These are phyloP conservation scores for Chirona hameri DNA, from an alignment of 2,888 invertebrate species.

Conservation along the genomic window DNA sequence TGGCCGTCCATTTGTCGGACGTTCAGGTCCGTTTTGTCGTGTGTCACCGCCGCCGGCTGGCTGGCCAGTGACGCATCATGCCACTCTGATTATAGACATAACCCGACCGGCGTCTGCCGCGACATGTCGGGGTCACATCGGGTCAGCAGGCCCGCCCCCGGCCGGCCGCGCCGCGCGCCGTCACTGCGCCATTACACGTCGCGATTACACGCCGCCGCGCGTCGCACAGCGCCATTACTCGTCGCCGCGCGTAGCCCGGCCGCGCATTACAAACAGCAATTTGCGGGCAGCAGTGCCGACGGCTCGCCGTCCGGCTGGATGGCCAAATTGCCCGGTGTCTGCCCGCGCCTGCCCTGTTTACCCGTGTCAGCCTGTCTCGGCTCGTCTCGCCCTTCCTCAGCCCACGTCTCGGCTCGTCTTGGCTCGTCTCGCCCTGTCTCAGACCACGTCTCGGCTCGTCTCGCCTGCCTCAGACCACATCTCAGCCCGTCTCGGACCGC, in stretches of 20 bases:
- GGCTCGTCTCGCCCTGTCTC: no score
- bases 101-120: neutral
- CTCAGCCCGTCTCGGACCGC: no score
- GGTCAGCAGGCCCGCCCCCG: neutral
- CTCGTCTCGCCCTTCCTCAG: no score
- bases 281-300: neutral
- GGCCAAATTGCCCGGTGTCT: neutral
- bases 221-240: neutral
- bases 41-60: no score
- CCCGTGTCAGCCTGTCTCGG: no score
- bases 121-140: neutral
- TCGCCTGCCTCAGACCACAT: no score
- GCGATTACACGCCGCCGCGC: neutral
- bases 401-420: no score
- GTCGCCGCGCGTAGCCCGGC: neutral
- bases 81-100: neutral
- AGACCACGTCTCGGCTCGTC: no score
- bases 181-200: neutral
- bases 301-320: neutral
- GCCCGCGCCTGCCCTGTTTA: neutral
- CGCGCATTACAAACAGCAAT: constrained; percentile 8
- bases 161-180: constrained; percentile 1
- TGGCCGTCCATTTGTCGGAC: no score
- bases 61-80: no score
- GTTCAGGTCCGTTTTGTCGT: no score